Conservation (phyloP, 1,140 invertebrate genomes). For the Cylas formicarius region DNA sequence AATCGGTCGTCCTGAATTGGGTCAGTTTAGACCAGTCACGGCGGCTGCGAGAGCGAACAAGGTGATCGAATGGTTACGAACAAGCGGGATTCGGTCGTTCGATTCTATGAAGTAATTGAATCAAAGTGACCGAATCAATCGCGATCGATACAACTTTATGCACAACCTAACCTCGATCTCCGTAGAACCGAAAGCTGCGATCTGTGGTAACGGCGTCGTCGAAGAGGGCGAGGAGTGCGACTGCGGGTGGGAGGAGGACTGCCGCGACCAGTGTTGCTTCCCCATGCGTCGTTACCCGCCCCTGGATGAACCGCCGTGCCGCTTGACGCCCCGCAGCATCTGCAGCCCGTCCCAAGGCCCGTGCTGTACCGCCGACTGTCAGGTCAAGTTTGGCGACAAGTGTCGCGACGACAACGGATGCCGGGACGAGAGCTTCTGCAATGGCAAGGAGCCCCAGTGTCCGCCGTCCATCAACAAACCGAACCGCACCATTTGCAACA, state of each 20-base stretch:
- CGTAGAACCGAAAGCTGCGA: slow-evolving; percentile 75
- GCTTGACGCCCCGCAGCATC: slow-evolving; percentile 64
- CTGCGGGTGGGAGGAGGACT: slow-evolving; percentile 96
- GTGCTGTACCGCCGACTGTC: slow-evolving; percentile 86
- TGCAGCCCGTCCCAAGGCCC: slow-evolving; percentile 88
- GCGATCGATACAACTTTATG: neutral
- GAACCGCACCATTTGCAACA: slow-evolving; percentile 90
- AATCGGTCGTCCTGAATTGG: too few species aligned
- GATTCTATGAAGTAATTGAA: too few species aligned
- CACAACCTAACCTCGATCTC: neutral
- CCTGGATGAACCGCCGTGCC: slow-evolving; percentile 71
- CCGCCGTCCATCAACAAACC: slow-evolving; percentile 87
- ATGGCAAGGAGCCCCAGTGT: slow-evolving; percentile 75
- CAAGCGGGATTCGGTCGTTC: too few species aligned
- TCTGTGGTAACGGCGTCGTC: slow-evolving; percentile 96
- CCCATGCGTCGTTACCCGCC: slow-evolving; percentile 76
- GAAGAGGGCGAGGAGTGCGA: slow-evolving; percentile 96
- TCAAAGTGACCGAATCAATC: too few species aligned
- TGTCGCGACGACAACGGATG: slow-evolving; percentile 94
- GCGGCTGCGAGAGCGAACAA: too few species aligned
- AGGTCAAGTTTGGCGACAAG: slow-evolving; percentile 75
- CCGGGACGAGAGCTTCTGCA: slow-evolving; percentile 81
- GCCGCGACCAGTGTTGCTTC: slow-evolving; percentile 87
- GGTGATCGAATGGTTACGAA: too few species aligned
- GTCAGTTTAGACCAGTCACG: too few species aligned